These are phyloP conservation scores for Scaptomyza montana DNA, from an alignment of 1,140 invertebrate genomes.

Conservation along the genomic window DNA sequence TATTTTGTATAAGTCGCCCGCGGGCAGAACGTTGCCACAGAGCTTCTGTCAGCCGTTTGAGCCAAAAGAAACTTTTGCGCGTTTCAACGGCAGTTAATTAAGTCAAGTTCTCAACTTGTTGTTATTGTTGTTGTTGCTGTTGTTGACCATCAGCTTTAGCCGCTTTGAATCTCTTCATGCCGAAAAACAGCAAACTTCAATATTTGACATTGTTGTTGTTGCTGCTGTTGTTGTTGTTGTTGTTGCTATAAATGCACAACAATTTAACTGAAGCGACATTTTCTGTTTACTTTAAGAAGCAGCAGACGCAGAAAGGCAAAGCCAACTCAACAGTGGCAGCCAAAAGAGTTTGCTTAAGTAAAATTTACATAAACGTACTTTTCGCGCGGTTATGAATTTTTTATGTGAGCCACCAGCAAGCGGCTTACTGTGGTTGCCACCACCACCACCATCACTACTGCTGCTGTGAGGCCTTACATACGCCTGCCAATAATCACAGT, in stretches of 20 bases:
- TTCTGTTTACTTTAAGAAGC: slow-evolving; percentile 29
- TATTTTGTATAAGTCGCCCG: slow-evolving; percentile 65
- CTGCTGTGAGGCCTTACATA: slow-evolving; percentile 25
- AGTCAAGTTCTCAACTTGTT: slow-evolving; percentile 66
- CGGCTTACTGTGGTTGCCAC: slow-evolving; percentile 25
- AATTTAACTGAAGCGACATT: slow-evolving; percentile 34
- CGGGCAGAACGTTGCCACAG: slow-evolving; percentile 44
- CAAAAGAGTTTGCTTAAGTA: slow-evolving; percentile 74
- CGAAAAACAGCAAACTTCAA: slow-evolving; percentile 72
- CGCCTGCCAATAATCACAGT: slow-evolving; percentile 67
- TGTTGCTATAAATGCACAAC: slow-evolving; percentile 9
- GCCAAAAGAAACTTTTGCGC: slow-evolving; percentile 56
- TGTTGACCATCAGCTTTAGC: slow-evolving; percentile 52
- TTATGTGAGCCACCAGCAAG: slow-evolving; percentile 52
- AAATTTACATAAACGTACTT: slow-evolving; percentile 77
- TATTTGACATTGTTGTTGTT: slow-evolving; percentile 51
- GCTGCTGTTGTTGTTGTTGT: not conserved
- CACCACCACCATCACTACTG: not conserved
- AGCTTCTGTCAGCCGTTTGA: slow-evolving; percentile 60
- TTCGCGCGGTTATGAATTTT: slow-evolving; percentile 70
- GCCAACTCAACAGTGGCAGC: slow-evolving; percentile 35
- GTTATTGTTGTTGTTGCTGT: slow-evolving; percentile 29
- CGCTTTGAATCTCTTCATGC: slow-evolving; percentile 50
- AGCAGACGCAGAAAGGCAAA: slow-evolving; percentile 12
- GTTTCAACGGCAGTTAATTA: slow-evolving; percentile 78